Evolutionary conservation across 1,140 invertebrate species (phyloP).

Genomic region (Acromyrmex charruanus): DNA sequence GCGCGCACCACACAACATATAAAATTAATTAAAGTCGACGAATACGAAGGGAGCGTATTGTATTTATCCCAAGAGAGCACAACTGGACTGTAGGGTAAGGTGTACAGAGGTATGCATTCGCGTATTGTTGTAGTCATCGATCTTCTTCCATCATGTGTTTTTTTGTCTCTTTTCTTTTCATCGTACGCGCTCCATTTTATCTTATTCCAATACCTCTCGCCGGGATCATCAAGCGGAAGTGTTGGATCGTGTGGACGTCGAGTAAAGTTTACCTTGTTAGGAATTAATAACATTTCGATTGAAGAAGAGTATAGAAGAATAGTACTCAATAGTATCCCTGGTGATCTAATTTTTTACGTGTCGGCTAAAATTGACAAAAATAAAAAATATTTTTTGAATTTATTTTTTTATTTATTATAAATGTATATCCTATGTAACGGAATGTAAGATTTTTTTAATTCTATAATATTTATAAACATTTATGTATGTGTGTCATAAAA

Average conservation of each 20-base stretch:
- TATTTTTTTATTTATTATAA: background rate
- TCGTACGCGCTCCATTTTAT: conserved; percentile 17
- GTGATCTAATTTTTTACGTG: conserved; percentile 83
- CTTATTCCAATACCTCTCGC: conserved; percentile 23
- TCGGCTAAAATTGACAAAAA: conserved; percentile 43
- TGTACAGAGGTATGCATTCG: conserved; percentile 32
- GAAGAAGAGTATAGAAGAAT: conserved; percentile 37
- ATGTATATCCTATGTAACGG: too few species aligned
- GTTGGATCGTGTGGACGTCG: conserved; percentile 59
- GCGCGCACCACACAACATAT: conserved; percentile 45
- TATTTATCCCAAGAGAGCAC: conserved; percentile 56
- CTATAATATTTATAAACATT: too few species aligned
- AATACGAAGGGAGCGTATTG: conserved; percentile 74
- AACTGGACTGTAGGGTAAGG: background rate
- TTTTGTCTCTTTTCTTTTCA: conserved; percentile 7
- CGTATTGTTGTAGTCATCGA: conserved; percentile 73
- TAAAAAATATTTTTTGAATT: background rate
- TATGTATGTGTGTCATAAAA: too few species aligned
- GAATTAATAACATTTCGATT: conserved; percentile 83
- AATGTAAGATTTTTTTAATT: too few species aligned
- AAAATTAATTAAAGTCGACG: conserved; percentile 85
- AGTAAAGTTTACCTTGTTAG: conserved; percentile 81
- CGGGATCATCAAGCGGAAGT: conserved; percentile 46
- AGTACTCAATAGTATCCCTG: conserved; percentile 51
- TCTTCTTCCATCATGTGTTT: background rate